Evolutionary conservation across 2,888 invertebrate species (phyloP), one percentile per base, ranked within the genome.

Genomic region (Rotaria sp.): DNA sequence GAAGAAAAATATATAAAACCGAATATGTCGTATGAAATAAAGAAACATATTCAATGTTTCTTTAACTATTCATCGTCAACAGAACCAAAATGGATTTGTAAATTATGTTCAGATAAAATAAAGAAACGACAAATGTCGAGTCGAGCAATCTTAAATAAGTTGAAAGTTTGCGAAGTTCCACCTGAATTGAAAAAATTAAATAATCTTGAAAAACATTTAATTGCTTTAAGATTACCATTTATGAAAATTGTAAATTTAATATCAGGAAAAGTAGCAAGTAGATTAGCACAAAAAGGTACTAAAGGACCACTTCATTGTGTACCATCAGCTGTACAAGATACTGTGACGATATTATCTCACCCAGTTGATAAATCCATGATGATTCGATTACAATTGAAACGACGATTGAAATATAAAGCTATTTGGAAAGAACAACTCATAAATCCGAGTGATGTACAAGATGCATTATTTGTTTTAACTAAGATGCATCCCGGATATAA

Each of bases 321-420:
- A 21, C 88, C 88, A 41, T 86, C 88, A 24, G 87, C 89, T 57
- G 87, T 89, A 50, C 87, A 88, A 84, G 88, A 89, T n/a, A 87
- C 88, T 80, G 26, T 89, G 21, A 59, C 88, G 84, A 86, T 87
- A 24, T 84, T 88, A 41, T 88, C 88, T 38, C 84, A 88, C 85
- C 87, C 59, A 18, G 89, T 89, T 55, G 84, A 88, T 87, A 84
- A 89, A 52, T 88, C 89, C 88, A 85, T 87, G 41, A 89, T 88
- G 13, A 87, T 90, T n/a, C 89, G 89, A 88, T 87, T 89, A 26
- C 87, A 89, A 88, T 87, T 89, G 41, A 90, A 89, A 87, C 86
- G 89, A 57, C 30, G 75, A 7, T 24, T 87, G 26, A 50, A 41
- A 24, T 85, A 85, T 85, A 85, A 84, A 57, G 30, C 84, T n/a